Percentiles rank a stretch among this genome's conserved stretches.
These are phyloP conservation scores for Suncus etruscus DNA, from an alignment of 2,113 vertebrate genomes.

Conservation along the genomic window DNA sequence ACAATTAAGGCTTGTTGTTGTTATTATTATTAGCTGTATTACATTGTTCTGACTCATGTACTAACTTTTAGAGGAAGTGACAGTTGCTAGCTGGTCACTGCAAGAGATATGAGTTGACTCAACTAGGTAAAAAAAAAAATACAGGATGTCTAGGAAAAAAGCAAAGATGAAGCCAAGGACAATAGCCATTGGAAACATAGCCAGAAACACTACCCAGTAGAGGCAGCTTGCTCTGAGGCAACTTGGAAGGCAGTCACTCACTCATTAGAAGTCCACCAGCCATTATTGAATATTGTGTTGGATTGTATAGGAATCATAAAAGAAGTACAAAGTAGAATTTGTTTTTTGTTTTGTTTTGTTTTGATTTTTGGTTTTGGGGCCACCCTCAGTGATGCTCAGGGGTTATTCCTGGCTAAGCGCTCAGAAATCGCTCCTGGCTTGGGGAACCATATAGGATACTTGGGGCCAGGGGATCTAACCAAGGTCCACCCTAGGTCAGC, in stretches of 20 bases:
- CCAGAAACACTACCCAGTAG: not conserved
- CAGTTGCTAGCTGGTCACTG: conserved; percentile 38
- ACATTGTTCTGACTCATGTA: conserved; percentile 58
- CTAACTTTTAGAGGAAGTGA: conserved; percentile 51
- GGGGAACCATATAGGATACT: too few relatives aligned
- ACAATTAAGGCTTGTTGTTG: conserved; percentile 35
- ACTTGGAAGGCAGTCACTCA: not conserved
- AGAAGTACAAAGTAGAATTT: conserved; percentile 15
- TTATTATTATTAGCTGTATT: conserved; percentile 64
- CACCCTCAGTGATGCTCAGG: too few relatives aligned
- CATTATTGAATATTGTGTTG: conserved; percentile 24
- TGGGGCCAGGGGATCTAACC: too few relatives aligned
- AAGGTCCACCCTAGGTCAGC: too few relatives aligned
- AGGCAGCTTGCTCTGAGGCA: conserved; percentile 29
- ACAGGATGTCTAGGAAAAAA: conserved; percentile 65
- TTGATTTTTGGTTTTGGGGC: too few relatives aligned
- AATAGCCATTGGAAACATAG: conserved; percentile 53
- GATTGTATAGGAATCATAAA: conserved; percentile 30
- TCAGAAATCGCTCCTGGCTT: too few relatives aligned
- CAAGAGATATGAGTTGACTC: conserved; percentile 62
- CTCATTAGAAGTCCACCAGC: conserved; percentile 45
- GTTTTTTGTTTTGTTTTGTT: too few relatives aligned
- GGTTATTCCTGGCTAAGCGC: too few relatives aligned
- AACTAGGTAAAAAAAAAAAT: conserved; percentile 13
- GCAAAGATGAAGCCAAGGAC: conserved; percentile 55